Evolutionary conservation across 2,113 vertebrate species (phyloP), one percentile per base, ranked within the genome.

Genomic region (Gavialis gangeticus): DNA sequence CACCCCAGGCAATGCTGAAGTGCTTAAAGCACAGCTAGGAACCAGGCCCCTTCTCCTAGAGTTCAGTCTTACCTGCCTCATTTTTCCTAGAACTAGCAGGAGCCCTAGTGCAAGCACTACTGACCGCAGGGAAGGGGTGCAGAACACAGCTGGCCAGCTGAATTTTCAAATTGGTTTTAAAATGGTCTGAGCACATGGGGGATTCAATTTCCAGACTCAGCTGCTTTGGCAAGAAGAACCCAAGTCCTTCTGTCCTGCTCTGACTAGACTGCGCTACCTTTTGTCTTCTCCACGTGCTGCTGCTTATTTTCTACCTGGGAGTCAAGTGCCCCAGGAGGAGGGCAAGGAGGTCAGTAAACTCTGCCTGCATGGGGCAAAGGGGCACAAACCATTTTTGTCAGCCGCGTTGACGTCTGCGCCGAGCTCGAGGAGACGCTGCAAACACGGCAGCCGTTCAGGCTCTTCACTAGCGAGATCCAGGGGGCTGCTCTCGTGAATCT

Each of bases 401-500:
- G 98, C 98, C 0, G 99, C 98, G 0, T 99, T 99, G 82, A 99
- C 98, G 0, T 99, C 84, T 0, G 99, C 99, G 1, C 99, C 99
- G 5, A 99, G 96, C 22, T 99, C 98, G 78, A 99, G 97, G 87
- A 99, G 98, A 12, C 98, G 95, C 92, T 92, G 98, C 89, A 99
- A 97, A 90, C 99, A 99, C 0, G 98, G 97, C 83, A 99, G 89
- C 64, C 99, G 97, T 87, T 99, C 99, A 0, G 98, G 98, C 92
- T 99, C 99, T 96, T 99, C 99, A 0, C 99, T 98, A 88, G 99
- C 98, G 82, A 99, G 98, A 88, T 99, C 99, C n/a, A 99, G 89
- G 27, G 99, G 99, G 58, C 99, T 99, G 97, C 99, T 99, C 96
- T 99, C 98, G 0, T 99, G 99, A 87, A 99, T 98, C 99, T 99